Conservation (phyloP, 2,113 vertebrate genomes). For the Nothoprocta perdicaria region DNA sequence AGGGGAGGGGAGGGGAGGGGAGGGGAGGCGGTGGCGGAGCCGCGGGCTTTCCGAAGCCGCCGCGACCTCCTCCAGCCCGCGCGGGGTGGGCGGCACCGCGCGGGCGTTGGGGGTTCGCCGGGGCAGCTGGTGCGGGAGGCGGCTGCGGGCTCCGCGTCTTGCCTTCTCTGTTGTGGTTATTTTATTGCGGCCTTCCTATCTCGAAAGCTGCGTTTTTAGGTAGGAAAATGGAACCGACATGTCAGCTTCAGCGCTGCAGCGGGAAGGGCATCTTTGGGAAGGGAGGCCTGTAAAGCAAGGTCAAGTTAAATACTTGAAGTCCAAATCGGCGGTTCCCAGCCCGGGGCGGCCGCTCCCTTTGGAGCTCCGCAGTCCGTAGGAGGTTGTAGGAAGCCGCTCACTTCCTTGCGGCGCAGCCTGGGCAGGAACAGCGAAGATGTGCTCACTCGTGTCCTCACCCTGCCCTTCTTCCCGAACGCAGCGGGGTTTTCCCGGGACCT, state of each 20-base stretch:
- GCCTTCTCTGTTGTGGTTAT: too few species aligned
- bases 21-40: background rate
- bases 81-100: too few species aligned
- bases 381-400: background rate
- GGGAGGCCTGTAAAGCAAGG: background rate
- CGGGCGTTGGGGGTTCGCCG: too few species aligned
- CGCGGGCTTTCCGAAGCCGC: too few species aligned
- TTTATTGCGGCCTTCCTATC: background rate
- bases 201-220: background rate
- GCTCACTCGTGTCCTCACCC: too few species aligned
- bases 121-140: too few species aligned
- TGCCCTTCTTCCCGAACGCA: too few species aligned
- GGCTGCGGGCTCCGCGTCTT: too few species aligned
- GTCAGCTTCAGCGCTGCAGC: background rate
- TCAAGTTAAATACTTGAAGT: background rate
- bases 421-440: too few species aligned
- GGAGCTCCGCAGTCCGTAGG: background rate
- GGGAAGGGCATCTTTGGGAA: background rate
- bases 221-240: background rate
- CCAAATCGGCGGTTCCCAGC: background rate
- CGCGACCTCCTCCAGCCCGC: too few species aligned
- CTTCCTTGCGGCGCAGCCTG: too few species aligned
- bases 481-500: too few species aligned
- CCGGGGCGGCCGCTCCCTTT: background rate
- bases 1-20: rapidly evolving